A percentile compares a stretch with the other conserved stretches of the same genome.
phyloP scores from a whole-genome alignment of 2,888 invertebrate species.

The Agrochola lychnidis region DNA sequence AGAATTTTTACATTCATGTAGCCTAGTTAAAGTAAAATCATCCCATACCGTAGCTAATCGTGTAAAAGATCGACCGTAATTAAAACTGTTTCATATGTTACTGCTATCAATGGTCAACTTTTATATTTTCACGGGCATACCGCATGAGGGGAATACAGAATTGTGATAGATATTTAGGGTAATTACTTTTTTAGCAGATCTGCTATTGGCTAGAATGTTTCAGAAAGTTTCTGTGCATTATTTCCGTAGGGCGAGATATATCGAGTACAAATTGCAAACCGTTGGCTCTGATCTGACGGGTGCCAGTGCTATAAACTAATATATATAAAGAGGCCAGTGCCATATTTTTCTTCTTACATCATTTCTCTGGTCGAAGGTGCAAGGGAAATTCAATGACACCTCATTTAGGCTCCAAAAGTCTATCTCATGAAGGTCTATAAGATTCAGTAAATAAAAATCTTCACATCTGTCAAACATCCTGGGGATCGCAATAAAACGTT shows the following conservation, averaged over 20 bases:
- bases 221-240: background rate
- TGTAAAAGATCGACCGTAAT: conserved; percentile 25
- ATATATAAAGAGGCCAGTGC: no score
- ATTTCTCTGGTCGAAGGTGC: background rate
- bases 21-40: background rate
- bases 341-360: background rate
- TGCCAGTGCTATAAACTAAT: no score
- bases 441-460: background rate
- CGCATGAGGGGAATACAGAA: conserved; percentile 15
- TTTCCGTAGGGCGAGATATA: background rate
- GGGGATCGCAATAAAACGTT: background rate
- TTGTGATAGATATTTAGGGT: conserved; percentile 19
- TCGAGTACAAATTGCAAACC: background rate
- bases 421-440: no score
- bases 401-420: no score
- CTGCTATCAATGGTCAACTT: conserved; percentile 17
- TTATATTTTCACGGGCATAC: conserved; percentile 12
- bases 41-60: conserved; percentile 4
- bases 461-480: background rate
- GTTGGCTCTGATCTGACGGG: no score
- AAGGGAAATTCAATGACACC: background rate
- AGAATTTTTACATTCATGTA: no score
- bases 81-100: conserved; percentile 43
- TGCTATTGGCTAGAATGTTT: background rate
- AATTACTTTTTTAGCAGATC: background rate